phyloP scores from a whole-genome alignment of 2,797 vertebrate genomes.

The Todus mexicanus region DNA sequence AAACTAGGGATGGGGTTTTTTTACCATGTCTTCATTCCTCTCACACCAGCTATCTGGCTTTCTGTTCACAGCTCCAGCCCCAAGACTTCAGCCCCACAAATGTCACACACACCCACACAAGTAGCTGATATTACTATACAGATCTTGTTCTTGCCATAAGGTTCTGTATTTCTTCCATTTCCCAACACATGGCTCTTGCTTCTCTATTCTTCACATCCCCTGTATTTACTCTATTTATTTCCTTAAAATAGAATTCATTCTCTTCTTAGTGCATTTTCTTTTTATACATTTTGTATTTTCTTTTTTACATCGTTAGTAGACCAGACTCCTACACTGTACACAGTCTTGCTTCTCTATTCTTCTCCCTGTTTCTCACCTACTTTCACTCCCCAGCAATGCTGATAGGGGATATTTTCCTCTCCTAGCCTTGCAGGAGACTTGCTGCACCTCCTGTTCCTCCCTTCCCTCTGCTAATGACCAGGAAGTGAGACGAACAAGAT shows the following conservation, averaged over 20 bases:
- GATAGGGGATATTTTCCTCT: background rate
- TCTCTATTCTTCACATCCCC: background rate
- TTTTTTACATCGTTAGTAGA: background rate
- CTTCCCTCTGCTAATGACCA: constrained; percentile 35
- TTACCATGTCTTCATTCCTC: background rate
- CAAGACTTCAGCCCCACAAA: background rate
- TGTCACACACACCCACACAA: background rate
- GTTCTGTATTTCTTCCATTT: background rate
- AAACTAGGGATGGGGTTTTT: background rate
- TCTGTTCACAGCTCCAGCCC: background rate
- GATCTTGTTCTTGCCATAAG: background rate
- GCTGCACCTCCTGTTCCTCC: background rate
- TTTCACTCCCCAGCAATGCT: background rate
- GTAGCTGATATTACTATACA: background rate
- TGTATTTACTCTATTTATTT: background rate
- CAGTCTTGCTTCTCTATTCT: background rate
- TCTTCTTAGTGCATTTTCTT: background rate
- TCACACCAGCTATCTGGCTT: background rate
- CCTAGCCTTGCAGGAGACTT: background rate
- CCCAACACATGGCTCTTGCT: background rate
- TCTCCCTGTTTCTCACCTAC: background rate
- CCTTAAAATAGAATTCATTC: background rate
- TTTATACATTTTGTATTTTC: background rate
- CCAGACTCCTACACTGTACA: background rate
- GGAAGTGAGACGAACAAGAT: constrained; percentile 54